These are phyloP conservation scores for Amblyjoppa fuscipennis DNA, from an alignment of 2,888 invertebrate species.

Conservation along the genomic window DNA sequence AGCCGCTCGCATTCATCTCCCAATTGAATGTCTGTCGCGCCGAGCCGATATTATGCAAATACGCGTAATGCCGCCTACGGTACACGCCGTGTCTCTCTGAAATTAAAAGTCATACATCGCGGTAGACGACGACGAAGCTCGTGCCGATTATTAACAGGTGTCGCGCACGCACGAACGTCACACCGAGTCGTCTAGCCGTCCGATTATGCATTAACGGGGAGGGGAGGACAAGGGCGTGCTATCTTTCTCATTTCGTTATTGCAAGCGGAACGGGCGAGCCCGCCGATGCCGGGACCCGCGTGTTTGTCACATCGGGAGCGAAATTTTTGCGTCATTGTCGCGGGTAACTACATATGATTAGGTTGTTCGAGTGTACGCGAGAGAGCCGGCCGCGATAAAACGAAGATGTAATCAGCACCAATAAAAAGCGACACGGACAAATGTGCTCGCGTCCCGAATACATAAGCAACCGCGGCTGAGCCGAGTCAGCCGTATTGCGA, in stretches of 20 bases:
- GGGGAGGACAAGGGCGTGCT: neutral
- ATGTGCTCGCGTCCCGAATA: constrained; percentile 43
- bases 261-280: neutral
- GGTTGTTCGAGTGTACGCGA: constrained; percentile 29
- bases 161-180: constrained; percentile 55
- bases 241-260: neutral
- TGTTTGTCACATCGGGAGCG: constrained; percentile 10
- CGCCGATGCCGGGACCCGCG: neutral
- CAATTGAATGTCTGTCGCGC: constrained; percentile 60
- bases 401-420: constrained; percentile 33
- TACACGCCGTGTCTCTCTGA: constrained; percentile 14
- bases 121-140: constrained; percentile 31
- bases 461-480: constrained; percentile 30
- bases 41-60: constrained; percentile 62
- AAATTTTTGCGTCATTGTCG: constrained; percentile 43
- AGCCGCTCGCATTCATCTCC: constrained; percentile 43
- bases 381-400: constrained; percentile 34
- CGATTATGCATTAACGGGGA: constrained; percentile 48
- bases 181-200: constrained; percentile 41
- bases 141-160: constrained; percentile 67
- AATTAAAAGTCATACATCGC: constrained; percentile 52
- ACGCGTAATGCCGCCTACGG: constrained; percentile 25
- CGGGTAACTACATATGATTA: neutral
- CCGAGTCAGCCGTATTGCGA: neutral
- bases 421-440: constrained; percentile 49